A percentile compares a stretch with the other conserved stretches of the same genome.
phyloP scores from a whole-genome alignment of 2,797 vertebrate genomes.

The Glyptemys insculpta region DNA sequence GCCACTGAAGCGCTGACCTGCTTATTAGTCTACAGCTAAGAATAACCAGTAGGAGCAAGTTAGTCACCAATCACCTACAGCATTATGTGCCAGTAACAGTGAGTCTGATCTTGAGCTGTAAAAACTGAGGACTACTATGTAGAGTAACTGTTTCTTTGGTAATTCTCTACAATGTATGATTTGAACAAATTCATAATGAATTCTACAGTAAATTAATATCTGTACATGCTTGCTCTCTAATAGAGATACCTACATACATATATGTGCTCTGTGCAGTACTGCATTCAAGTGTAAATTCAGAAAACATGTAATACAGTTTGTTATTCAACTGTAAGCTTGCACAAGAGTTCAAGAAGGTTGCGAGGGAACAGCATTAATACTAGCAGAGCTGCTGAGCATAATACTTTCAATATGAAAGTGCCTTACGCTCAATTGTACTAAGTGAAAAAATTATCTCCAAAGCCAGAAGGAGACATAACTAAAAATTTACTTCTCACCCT shows the following conservation, averaged over 20 bases:
- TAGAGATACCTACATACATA: background rate
- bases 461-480: background rate
- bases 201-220: background rate
- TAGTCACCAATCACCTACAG: slow-evolving; percentile 27
- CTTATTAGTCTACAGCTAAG: slow-evolving; percentile 42
- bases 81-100: slow-evolving; percentile 17
- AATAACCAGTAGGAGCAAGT: slow-evolving; percentile 1
- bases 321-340: background rate
- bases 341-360: background rate
- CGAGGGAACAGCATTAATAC: background rate
- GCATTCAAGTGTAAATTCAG: background rate
- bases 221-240: background rate
- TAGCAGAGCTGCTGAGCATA: background rate
- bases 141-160: background rate
- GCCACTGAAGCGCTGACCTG: slow-evolving; percentile 71
- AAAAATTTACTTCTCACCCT: background rate
- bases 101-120: background rate
- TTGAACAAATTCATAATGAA: background rate
- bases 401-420: background rate
- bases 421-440: background rate
- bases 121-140: background rate
- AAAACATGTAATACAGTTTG: background rate
- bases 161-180: background rate
- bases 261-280: background rate
- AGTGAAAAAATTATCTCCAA: background rate